phyloP scores from a whole-genome alignment of 1,140 invertebrate genomes.

The Temnothorax nylanderi region DNA sequence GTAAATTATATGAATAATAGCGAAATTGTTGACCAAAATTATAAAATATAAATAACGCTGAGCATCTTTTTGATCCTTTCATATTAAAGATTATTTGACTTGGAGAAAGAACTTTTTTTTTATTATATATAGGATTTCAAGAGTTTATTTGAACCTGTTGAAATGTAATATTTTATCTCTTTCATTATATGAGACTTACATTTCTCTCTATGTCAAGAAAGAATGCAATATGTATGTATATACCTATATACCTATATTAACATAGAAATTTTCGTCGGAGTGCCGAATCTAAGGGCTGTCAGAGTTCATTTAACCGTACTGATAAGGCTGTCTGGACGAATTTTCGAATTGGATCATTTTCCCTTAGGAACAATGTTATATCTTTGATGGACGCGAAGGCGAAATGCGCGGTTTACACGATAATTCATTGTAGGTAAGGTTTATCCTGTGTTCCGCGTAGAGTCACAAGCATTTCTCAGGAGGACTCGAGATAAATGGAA shows the following conservation, averaged over 20 bases:
- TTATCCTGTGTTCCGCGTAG: constrained; percentile 23
- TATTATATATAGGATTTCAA: background rate
- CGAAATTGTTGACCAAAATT: background rate
- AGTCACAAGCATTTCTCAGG: constrained; percentile 54
- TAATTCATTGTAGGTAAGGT: constrained; percentile 51
- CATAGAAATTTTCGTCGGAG: background rate
- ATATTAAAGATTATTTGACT: background rate
- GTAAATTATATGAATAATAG: background rate
- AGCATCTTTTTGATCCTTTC: background rate
- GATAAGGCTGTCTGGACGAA: constrained; percentile 20
- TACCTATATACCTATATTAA: background rate
- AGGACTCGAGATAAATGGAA: constrained; percentile 49
- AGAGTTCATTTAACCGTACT: background rate
- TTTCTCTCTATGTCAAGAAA: background rate
- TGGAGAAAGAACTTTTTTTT: background rate
- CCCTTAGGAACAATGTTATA: constrained; percentile 7
- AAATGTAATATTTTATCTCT: constrained; percentile 35
- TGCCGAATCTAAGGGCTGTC: background rate
- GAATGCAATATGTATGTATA: background rate
- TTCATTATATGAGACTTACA: background rate
- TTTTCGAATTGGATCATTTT: constrained; percentile 41
- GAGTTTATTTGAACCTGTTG: background rate
- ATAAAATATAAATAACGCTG: background rate
- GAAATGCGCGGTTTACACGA: constrained; percentile 41
- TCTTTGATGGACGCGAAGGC: constrained; percentile 39